Evolutionary conservation across 2,113 vertebrate genomes (phyloP).

Genomic region (Pomatorhinus ruficollis): DNA sequence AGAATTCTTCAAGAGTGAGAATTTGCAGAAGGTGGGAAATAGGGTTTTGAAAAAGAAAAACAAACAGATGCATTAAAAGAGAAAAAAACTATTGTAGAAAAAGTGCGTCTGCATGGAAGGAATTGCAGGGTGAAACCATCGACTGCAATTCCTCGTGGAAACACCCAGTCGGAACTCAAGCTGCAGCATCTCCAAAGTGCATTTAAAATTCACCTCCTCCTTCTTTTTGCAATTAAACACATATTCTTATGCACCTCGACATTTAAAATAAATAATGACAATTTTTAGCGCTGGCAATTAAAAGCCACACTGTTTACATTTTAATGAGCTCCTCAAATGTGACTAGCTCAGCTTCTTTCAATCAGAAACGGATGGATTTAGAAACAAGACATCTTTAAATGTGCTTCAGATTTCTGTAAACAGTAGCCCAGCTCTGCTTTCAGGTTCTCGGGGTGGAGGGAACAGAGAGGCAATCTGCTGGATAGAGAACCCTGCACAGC

Average conservation of each 20-base stretch:
- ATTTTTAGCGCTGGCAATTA: constrained; percentile 54
- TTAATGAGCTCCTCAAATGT: constrained; percentile 36
- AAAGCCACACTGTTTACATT: constrained; percentile 5
- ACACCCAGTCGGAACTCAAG: neutral
- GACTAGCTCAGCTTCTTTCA: constrained; percentile 52
- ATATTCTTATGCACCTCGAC: constrained; percentile 40
- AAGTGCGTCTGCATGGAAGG: neutral
- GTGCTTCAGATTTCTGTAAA: neutral
- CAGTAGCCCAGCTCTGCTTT: constrained; percentile 42
- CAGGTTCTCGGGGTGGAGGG: constrained; percentile 2
- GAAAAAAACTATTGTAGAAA: neutral
- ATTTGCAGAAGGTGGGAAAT: neutral
- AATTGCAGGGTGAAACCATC: neutral
- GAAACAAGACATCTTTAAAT: constrained; percentile 17
- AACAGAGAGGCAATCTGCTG: constrained; percentile 36
- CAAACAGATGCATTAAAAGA: neutral
- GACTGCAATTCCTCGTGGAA: neutral
- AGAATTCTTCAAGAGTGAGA: neutral
- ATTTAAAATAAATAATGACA: constrained; percentile 62
- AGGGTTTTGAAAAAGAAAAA: neutral
- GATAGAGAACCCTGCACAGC: constrained; percentile 20
- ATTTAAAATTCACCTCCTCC: constrained; percentile 45
- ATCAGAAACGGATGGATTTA: constrained; percentile 42
- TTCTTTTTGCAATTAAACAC: constrained; percentile 50
- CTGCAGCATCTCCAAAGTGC: neutral